Evolutionary conservation across 2,113 vertebrate genomes (phyloP), one percentile per base, ranked within the genome.

Genomic region (Chrysemys picta): DNA sequence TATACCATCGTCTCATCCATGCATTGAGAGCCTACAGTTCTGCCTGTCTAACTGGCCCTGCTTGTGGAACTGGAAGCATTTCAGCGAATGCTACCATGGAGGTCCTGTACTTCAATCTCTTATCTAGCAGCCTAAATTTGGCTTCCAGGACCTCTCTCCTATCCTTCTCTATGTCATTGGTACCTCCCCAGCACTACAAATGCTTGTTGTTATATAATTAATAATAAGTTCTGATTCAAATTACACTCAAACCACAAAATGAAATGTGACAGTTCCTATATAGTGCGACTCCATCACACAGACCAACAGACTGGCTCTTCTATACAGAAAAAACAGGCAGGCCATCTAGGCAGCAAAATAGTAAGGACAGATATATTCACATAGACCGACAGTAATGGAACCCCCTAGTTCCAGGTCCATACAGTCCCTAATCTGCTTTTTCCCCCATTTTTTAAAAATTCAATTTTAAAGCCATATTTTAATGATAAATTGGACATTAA

Each of bases 321-420:
- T 1, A 0, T 57, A 14, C 22, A 47, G 57, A 85, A 78, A 78
- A 47, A 47, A 47, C 10, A 47, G 81, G 38, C 81, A 47, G 13
- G 4, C 50, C 47, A 72, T 22, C 31, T 14, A 19, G 62, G 45
- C 62, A 50, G 12, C 0, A 0, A 4, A 13, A n/a, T 9, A 9
- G 8, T 1, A 0, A 47, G 38, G 56, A 11, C 65, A 56, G n/a
- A 82, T 65, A 38, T 21, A 56, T 29, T 22, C 50, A 24, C 31
- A 80, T 3, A 78, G 27, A 31, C 24, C 0, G 0, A 8, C 25
- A 27, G 75, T 24, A 50, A 10, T 0, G 0, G 2, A 16, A 47
- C 5, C 1, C 0, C 5, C 2, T 0, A 2, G 52, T 6, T 27
- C 14, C 72, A 72, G 10, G 13, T 81, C 17, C 29, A 8, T 6